Evolutionary conservation across 2,888 invertebrate genomes (phyloP).

Genomic region (Chirona hameri): DNA sequence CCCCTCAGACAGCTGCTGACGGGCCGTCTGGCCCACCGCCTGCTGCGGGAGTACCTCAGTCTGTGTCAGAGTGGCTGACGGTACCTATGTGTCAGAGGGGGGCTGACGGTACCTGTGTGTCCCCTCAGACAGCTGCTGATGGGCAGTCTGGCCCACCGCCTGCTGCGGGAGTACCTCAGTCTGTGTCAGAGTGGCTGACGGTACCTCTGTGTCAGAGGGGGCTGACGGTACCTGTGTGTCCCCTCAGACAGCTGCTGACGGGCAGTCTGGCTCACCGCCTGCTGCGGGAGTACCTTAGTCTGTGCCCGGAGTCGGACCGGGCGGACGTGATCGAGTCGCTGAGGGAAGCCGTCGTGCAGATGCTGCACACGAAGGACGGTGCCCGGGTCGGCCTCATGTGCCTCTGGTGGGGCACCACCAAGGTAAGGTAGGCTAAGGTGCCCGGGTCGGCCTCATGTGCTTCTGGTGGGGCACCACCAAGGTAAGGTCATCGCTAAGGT

Average conservation of each 20-base stretch:
- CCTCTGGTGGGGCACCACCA: conserved; percentile 72
- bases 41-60: too few species aligned
- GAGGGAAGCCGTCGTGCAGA: conserved; percentile 61
- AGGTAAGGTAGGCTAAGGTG: conserved; percentile 41
- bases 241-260: conserved; percentile 45
- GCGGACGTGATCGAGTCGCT: conserved; percentile 71
- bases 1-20: conserved; percentile 45
- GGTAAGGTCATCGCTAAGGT: too few species aligned
- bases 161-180: conserved; percentile 55
- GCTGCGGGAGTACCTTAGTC: conserved; percentile 61
- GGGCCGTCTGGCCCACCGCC: conserved; percentile 56
- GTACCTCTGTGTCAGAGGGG: conserved; percentile 49
- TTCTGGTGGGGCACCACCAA: conserved; percentile 73
- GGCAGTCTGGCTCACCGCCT: conserved; percentile 72
- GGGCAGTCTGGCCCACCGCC: too few species aligned
- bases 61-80: too few species aligned
- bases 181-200: conserved; percentile 53
- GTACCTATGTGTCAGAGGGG: too few species aligned
- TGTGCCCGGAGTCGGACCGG: conserved; percentile 58
- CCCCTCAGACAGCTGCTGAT: too few species aligned
- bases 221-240: conserved; percentile 55
- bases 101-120: too few species aligned
- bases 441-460: conserved; percentile 68
- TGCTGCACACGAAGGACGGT: conserved; percentile 76
- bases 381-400: conserved; percentile 74